Evolutionary conservation across 2,113 vertebrate genomes (phyloP).

Genomic region (Odobenus rosmarus): DNA sequence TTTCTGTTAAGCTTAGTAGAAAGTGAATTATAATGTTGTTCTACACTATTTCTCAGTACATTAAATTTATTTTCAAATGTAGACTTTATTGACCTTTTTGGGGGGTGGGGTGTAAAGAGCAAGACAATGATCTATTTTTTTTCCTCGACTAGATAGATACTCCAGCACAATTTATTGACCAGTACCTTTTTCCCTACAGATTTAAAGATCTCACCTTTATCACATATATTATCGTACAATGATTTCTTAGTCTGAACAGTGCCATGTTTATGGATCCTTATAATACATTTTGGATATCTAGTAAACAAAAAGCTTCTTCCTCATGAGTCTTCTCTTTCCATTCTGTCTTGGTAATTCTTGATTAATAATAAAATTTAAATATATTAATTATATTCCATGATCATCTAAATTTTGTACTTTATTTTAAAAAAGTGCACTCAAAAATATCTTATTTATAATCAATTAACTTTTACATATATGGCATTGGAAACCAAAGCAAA

Average conservation of each 20-base stretch:
- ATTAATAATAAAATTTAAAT: slow-evolving; percentile 26
- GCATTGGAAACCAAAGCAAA: not conserved
- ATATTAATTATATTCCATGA: not conserved
- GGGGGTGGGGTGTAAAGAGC: not conserved
- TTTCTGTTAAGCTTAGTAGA: not conserved
- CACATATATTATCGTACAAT: not conserved
- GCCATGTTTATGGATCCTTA: not conserved
- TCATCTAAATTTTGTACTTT: not conserved
- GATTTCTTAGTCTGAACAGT: not conserved
- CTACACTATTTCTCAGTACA: not conserved
- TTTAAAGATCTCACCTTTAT: not conserved
- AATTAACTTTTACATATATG: not conserved
- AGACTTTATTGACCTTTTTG: not conserved
- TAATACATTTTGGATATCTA: not conserved
- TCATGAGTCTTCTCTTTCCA: not conserved
- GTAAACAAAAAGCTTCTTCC: not conserved
- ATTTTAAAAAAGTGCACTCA: not conserved
- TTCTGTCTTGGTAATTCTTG: not conserved
- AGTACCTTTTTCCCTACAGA: not conserved
- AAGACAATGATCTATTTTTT: not conserved
- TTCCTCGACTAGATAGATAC: not conserved
- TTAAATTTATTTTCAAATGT: slow-evolving; percentile 6
- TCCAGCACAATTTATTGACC: not conserved
- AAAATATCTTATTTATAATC: not conserved
- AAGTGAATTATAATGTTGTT: not conserved